A percentile compares a stretch with the other conserved stretches of the same genome.
Conservation (phyloP, 2,797 vertebrate genomes). For the Cyprinodon diabolis region DNA sequence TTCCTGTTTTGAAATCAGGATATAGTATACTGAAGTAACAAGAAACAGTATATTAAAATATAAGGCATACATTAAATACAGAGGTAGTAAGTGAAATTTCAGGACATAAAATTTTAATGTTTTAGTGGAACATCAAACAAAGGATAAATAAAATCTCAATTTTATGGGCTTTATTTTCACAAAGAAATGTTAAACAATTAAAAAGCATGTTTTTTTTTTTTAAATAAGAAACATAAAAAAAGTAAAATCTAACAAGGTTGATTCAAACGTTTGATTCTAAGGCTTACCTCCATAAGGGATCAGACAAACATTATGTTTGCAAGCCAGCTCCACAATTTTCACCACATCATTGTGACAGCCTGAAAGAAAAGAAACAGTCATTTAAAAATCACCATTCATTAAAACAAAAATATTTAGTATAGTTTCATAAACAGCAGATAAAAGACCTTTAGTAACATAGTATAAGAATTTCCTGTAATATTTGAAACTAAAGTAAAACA, state of each 20-base stretch:
- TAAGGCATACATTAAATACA: background rate
- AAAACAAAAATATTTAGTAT: background rate
- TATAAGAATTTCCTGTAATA: slow-evolving; percentile 36
- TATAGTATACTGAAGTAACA: background rate
- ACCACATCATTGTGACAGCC: slow-evolving; percentile 94
- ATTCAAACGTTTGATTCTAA: slow-evolving; percentile 15
- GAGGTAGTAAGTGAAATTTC: background rate
- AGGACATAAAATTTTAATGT: background rate
- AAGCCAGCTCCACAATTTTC: slow-evolving; percentile 94
- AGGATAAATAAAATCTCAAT: background rate
- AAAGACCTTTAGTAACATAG: slow-evolving; percentile 6
- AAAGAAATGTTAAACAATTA: background rate
- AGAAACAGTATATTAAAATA: background rate
- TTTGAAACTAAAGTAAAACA: slow-evolving; percentile 23
- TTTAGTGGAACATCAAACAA: background rate
- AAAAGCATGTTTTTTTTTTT: background rate
- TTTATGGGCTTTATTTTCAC: background rate
- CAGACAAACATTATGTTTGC: slow-evolving; percentile 95
- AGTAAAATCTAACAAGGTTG: slow-evolving; percentile 4
- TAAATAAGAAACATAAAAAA: background rate
- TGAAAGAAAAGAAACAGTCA: slow-evolving; percentile 63
- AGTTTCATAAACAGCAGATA: slow-evolving; percentile 15
- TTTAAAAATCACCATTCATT: background rate
- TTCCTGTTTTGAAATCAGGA: background rate
- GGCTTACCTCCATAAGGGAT: slow-evolving; percentile 96